Base-by-base conservation (phyloP, 2,888 invertebrate species). In the Agrotis exclamationis region DNA sequence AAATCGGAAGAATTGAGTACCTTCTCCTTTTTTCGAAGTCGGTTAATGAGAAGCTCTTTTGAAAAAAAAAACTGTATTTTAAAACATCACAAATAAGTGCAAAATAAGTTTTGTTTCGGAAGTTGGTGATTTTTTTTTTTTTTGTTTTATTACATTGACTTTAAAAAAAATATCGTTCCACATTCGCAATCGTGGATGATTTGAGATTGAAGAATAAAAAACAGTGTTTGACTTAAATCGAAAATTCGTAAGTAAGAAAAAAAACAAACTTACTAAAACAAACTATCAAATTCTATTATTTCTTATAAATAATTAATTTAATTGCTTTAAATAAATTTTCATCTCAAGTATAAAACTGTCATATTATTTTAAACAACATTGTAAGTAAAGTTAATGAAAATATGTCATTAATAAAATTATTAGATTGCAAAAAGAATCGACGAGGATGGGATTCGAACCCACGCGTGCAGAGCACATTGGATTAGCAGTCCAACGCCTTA, bases 401-500 rank as follows among this genome's bases (percentile, higher is more conserved):
- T 3, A 6, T 16, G 2, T 22, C 45, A 18, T 1, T 58, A 62
- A 13, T 14, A 57, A 76, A 73, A 45, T 64, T n/a, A 9, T 44
- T 44, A 65, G 57, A 54, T 1, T n/a, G 11, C 79, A 79, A 79
- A 82, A 80, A 80, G 74, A 50, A 18, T 5, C 97, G 97, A 97
- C 97, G 97, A 97, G 97, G 97, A 97, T 97, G 97, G 97, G 97
- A 97, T 97, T 97, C 97, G 97, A 97, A 97, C 97, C 97, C 97
- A 97, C 97, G 97, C 97, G 97, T 97, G 97, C 97, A 97, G 97
- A 97, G 97, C 97, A 97, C 97, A 97, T 97, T 97, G 97, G 97
- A 97, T 98, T 98, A 98, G 97, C 98, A 97, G 97, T 97, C 97
- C 97, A 97, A 97, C 97, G 97, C 97, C 97, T 97, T 97, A 97